A percentile compares a stretch with the other conserved stretches of the same genome.
Evolutionary conservation across 2,113 vertebrate species (phyloP).

Genomic region (Spilogale gracilis): DNA sequence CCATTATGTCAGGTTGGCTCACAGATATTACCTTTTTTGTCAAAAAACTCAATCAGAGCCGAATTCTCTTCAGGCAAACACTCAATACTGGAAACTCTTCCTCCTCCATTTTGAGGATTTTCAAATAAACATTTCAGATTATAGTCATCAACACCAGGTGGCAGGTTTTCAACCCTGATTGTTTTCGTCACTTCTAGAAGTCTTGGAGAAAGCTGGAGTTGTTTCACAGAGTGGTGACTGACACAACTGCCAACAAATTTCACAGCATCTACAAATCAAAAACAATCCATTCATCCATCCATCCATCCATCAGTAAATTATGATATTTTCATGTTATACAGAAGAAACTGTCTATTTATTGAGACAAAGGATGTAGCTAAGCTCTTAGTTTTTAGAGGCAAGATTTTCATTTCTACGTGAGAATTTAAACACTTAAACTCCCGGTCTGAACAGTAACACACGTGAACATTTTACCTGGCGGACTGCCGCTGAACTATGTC

Average conservation of each 20-base stretch:
- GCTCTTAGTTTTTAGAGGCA: background rate
- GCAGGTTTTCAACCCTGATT: constrained; percentile 89
- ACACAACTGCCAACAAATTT: constrained; percentile 86
- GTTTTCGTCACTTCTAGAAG: constrained; percentile 88
- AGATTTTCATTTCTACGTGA: constrained; percentile 8
- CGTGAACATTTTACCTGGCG: background rate
- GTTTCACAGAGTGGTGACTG: constrained; percentile 80
- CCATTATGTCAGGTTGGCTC: background rate
- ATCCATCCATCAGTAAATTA: background rate
- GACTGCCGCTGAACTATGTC: background rate
- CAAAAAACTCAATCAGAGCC: constrained; percentile 90
- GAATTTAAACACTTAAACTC: background rate
- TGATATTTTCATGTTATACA: background rate
- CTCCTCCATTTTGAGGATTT: constrained; percentile 86
- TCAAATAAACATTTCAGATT: constrained; percentile 91
- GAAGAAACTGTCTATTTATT: background rate
- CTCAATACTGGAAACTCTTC: constrained; percentile 75
- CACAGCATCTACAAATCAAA: constrained; percentile 83
- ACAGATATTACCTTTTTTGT: constrained; percentile 88
- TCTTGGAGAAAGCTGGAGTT: constrained; percentile 85
- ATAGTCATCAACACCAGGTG: constrained; percentile 77
- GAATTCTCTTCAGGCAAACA: constrained; percentile 87
- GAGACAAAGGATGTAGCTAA: background rate
- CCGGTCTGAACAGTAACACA: background rate
- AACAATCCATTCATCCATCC: constrained; percentile 16